Base-by-base conservation (phyloP, 1,140 invertebrate species). In the Euura lappo region DNA sequence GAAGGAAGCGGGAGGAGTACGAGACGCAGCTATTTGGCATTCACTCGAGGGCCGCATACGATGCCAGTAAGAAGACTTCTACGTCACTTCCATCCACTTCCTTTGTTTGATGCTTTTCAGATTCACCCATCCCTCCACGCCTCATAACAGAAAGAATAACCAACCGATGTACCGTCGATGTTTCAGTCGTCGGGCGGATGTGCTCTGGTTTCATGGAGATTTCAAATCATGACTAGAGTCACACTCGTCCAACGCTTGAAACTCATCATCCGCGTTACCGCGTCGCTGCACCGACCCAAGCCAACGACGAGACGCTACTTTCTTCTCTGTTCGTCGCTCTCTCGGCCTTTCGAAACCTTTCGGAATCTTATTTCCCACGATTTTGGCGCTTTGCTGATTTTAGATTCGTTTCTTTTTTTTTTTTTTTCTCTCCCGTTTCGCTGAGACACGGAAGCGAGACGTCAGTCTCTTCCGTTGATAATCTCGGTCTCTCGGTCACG, bases 221-320 rank as follows among this genome's bases (percentile, higher is more conserved):
- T 79, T 74, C 8, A 67, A 72, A 78, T 84, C 84, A 85, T 85
- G 84, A 85, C 84, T 85, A 85, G 84, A 85, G 83, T 84, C 78
- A 85, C 83, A 85, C 84, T 85, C 84, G 83, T 85, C 84, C 83
- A 83, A 72, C 74, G 82, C 77, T 79, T 76, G 82, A 72, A 79
- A 79, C 71, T 75, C 80, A 77, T 79, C 79, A 76, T 69, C 76
- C 71, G 51, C 51, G 51, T 60, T n/a, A 60, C 6, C 51, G n/a
- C 6, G 51, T n/a, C 51, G 7, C 28, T 28, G 1, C 28, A 28
- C 28, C 28, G 1, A 28, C 28, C 28, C 28, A 28, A 28, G 28
- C 28, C 28, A 28, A 28, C 28, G 28, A 1, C 28, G 28, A 28
- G 1, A 28, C 28, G 28, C 28, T 1, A 28, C 28, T 28, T 28